Conservation (phyloP, 2,113 vertebrate species). For the Catagonus wagneri region DNA sequence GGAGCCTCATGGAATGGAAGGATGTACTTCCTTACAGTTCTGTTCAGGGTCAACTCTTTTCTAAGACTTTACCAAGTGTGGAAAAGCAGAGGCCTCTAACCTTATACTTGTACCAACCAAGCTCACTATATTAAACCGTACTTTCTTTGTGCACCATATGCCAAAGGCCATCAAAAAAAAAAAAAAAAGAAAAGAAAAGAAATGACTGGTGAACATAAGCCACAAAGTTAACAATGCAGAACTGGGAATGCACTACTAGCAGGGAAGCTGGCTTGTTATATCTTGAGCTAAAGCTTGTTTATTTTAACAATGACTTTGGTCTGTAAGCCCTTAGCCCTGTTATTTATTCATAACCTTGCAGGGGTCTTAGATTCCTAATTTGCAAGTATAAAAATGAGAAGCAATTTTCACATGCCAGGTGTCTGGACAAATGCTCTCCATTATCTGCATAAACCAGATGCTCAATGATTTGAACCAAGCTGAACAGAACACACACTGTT, state of each 20-base stretch:
- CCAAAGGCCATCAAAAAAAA: background rate
- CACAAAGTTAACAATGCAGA: background rate
- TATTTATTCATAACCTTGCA: conserved; percentile 73
- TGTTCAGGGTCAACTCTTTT: background rate
- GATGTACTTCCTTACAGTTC: background rate
- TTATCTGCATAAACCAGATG: conserved; percentile 76
- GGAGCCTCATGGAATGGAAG: background rate
- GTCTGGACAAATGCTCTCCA: conserved; percentile 68
- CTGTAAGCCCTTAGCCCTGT: background rate
- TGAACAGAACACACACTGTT: conserved; percentile 40
- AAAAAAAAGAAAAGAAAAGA: background rate
- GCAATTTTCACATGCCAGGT: conserved; percentile 75
- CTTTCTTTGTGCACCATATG: background rate
- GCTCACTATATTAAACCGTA: background rate
- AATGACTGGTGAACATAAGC: background rate
- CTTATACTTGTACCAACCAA: background rate
- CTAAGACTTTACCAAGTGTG: background rate
- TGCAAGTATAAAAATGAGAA: conserved; percentile 74
- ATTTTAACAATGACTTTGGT: conserved; percentile 45
- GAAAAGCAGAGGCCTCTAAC: background rate
- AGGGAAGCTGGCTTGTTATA: conserved; percentile 24
- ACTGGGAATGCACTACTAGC: background rate
- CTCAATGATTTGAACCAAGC: conserved; percentile 53
- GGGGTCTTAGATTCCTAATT: conserved; percentile 60
- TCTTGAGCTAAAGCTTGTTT: conserved; percentile 5